A percentile compares a stretch with the other conserved stretches of the same genome.
Conservation (phyloP, 2,797 vertebrate species). For the Orestias chungarensis region DNA sequence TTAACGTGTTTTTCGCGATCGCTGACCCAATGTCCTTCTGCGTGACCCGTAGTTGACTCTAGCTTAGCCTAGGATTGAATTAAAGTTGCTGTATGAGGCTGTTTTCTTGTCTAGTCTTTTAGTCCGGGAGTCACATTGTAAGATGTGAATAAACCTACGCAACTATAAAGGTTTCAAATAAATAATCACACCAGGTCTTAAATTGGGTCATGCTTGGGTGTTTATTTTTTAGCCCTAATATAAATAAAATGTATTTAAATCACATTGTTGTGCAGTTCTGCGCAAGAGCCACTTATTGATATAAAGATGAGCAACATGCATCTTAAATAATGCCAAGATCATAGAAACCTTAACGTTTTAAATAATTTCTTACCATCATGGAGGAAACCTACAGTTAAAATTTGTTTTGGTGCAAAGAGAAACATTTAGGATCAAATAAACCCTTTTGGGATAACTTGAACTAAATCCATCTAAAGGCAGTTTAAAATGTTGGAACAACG, state of each 20-base stretch:
- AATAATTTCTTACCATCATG: background rate
- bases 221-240: too few relatives aligned
- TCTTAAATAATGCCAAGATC: background rate
- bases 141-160: too few relatives aligned
- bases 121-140: background rate
- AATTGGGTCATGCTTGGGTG: too few relatives aligned
- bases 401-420: background rate
- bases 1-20: rapidly evolving
- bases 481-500: background rate
- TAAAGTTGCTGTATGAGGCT: background rate
- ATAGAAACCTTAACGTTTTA: background rate
- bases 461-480: background rate
- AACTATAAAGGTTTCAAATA: too few relatives aligned
- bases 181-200: background rate
- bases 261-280: background rate
- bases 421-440: background rate
- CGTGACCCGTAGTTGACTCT: conserved; percentile 55
- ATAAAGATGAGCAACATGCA: background rate
- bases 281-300: background rate
- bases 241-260: too few relatives aligned
- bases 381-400: background rate
- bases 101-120: background rate
- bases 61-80: conserved; percentile 36
- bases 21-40: conserved; percentile 39
- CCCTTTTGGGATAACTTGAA: background rate